These are phyloP conservation scores for Sebastiscus albofasciatus DNA, from an alignment of 2,797 vertebrate species.

Conservation along the genomic window DNA sequence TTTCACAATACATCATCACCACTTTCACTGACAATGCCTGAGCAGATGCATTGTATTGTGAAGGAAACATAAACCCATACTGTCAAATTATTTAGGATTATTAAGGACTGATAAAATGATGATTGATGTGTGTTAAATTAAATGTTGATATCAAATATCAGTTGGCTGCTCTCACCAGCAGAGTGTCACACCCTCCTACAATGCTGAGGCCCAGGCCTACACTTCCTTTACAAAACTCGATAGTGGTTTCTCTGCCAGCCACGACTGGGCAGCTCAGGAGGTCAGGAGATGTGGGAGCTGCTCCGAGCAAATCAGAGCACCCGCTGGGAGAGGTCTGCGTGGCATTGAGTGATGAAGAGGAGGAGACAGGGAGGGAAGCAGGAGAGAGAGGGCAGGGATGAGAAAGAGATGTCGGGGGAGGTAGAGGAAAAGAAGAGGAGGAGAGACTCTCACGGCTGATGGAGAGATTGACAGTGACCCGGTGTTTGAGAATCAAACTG, in stretches of 20 bases:
- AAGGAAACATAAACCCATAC: neutral
- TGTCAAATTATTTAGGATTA: neutral
- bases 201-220: conserved; percentile 94
- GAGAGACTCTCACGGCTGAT: conserved; percentile 57
- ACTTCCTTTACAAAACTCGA: conserved; percentile 92
- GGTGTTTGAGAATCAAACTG: conserved; percentile 85
- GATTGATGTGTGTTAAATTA: neutral
- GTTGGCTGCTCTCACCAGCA: conserved; percentile 84
- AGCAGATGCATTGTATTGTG: neutral
- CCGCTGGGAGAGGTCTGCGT: conserved; percentile 30
- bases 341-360: conserved; percentile 28
- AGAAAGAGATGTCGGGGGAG: conserved; percentile 31
- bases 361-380: conserved; percentile 26
- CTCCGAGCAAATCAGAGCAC: conserved; percentile 81
- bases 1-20: neutral
- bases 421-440: conserved; percentile 10
- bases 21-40: neutral
- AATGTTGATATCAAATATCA: neutral
- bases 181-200: conserved; percentile 93
- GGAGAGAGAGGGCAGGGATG: conserved; percentile 16
- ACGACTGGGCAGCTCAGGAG: conserved; percentile 87
- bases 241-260: conserved; percentile 89
- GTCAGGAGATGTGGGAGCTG: conserved; percentile 82
- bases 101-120: neutral
- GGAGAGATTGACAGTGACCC: conserved; percentile 83